These are phyloP conservation scores for Micrasema minimum DNA, from an alignment of 1,140 invertebrate species.

Conservation along the genomic window DNA sequence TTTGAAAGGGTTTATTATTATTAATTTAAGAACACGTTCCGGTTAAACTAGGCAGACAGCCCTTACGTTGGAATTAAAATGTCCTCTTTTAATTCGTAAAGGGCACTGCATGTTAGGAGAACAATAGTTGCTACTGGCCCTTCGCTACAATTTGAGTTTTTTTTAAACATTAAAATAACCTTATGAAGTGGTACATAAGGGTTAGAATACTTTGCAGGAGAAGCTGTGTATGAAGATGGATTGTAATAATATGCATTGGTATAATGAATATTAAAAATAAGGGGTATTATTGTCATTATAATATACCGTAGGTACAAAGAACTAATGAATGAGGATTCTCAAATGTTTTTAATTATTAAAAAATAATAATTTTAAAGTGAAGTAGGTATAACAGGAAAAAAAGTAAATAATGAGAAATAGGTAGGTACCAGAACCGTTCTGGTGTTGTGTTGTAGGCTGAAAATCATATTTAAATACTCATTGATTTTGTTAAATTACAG, in stretches of 20 bases:
- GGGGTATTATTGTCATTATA: slow-evolving; percentile 52
- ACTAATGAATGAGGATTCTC: slow-evolving; percentile 7
- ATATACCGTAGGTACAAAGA: slow-evolving; percentile 47
- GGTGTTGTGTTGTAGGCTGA: too few species aligned
- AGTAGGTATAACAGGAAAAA: background rate
- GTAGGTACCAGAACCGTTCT: too few species aligned
- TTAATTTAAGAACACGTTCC: too few species aligned
- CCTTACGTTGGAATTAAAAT: slow-evolving; percentile 50
- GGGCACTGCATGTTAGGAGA: slow-evolving; percentile 43
- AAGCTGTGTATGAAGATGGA: slow-evolving; percentile 44
- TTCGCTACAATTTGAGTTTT: slow-evolving; percentile 45
- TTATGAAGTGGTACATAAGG: slow-evolving; percentile 13
- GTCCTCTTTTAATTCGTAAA: slow-evolving; percentile 50
- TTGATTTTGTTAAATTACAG: too few species aligned
- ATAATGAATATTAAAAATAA: slow-evolving; percentile 54
- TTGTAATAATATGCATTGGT: slow-evolving; percentile 42
- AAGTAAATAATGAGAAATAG: too few species aligned
- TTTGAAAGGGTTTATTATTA: too few species aligned
- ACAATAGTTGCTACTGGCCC: slow-evolving; percentile 20
- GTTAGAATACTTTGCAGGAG: slow-evolving; percentile 13
- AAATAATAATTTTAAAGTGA: background rate
- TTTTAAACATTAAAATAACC: slow-evolving; percentile 34
- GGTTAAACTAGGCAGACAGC: background rate
- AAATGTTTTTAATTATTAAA: slow-evolving; percentile 15
- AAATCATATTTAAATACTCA: too few species aligned